Percentiles rank a stretch among this genome's conserved stretches.
Evolutionary conservation across 1,140 invertebrate species (phyloP).

Genomic region (Bicyclus anynana): DNA sequence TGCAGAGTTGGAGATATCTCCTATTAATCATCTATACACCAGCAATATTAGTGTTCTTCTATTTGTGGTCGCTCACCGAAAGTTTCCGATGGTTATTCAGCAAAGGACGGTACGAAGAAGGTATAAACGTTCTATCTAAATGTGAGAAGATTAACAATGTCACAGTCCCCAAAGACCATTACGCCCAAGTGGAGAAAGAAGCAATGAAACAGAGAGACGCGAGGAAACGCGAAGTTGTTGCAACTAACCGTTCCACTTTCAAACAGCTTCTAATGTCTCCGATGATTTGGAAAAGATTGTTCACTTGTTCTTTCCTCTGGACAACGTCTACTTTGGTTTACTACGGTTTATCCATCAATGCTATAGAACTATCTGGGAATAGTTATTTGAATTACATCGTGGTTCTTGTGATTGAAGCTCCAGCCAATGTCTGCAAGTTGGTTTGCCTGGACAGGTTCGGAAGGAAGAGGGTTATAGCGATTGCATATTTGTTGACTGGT

Average conservation of each 20-base stretch:
- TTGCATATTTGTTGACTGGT: constrained; percentile 79
- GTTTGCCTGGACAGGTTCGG: constrained; percentile 81
- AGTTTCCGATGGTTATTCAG: constrained; percentile 87
- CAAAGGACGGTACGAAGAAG: constrained; percentile 83
- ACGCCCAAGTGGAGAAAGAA: constrained; percentile 65
- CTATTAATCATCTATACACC: constrained; percentile 83
- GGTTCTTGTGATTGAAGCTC: constrained; percentile 78
- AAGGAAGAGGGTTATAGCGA: constrained; percentile 79
- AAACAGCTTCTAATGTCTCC: constrained; percentile 77
- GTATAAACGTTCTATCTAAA: constrained; percentile 78
- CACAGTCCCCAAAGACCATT: constrained; percentile 76
- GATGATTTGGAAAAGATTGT: constrained; percentile 80
- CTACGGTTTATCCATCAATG: constrained; percentile 87
- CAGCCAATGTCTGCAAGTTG: constrained; percentile 80
- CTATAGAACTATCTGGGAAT: constrained; percentile 82
- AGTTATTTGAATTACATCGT: constrained; percentile 80
- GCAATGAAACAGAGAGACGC: constrained; percentile 60
- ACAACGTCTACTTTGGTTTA: constrained; percentile 85
- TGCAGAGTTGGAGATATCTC: constrained; percentile 84
- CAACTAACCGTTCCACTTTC: constrained; percentile 69
- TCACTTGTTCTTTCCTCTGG: constrained; percentile 84
- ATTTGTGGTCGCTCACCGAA: constrained; percentile 80
- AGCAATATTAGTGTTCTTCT: constrained; percentile 80
- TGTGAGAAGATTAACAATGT: constrained; percentile 84
- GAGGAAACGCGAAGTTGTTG: constrained; percentile 48